Conservation (phyloP, 2,113 vertebrate species). For the Mastomys coucha region DNA sequence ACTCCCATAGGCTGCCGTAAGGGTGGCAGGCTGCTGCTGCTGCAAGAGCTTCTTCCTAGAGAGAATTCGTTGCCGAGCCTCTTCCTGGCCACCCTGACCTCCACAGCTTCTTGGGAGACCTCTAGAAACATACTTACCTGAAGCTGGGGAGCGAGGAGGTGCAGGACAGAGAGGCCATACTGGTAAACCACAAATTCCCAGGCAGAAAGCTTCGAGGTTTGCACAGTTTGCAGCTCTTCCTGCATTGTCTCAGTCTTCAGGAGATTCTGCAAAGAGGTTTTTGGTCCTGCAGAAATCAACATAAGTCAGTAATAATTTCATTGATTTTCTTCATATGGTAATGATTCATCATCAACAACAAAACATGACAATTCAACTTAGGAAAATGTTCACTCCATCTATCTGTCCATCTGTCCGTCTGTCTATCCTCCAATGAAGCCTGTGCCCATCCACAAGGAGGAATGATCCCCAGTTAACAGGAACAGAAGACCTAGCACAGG, state of each 20-base stretch:
- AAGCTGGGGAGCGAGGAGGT: constrained; percentile 86
- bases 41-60: neutral
- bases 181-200: constrained; percentile 92
- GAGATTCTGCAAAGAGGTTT: constrained; percentile 80
- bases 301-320: neutral
- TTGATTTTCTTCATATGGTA: neutral
- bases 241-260: constrained; percentile 86
- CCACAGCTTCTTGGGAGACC: neutral
- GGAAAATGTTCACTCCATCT: constrained; percentile 16
- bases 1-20: neutral
- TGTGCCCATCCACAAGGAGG: neutral
- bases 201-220: constrained; percentile 85
- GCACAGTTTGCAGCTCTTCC: constrained; percentile 84
- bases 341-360: neutral
- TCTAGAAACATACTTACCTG: constrained; percentile 84
- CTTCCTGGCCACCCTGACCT: neutral
- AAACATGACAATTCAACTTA: constrained; percentile 13
- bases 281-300: constrained; percentile 65
- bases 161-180: constrained; percentile 89
- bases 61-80: neutral
- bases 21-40: neutral
- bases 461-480: neutral
- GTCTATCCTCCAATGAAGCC: neutral
- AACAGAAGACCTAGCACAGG: neutral
- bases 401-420: neutral